Conservation (phyloP, 2,113 vertebrate genomes). For the Phyllostomus hastatus region DNA sequence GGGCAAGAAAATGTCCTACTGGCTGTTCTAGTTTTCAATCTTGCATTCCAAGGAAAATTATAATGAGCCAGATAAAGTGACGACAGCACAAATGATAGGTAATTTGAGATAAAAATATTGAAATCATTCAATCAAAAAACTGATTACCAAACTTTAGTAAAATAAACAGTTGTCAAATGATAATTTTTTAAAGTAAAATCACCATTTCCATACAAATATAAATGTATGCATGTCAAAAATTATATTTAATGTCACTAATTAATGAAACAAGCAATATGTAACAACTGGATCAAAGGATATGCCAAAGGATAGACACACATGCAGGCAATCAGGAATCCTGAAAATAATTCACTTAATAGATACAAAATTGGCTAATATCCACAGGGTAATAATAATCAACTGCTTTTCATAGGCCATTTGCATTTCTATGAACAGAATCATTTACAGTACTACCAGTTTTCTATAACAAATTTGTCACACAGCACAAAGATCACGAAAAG, state of each 20-base stretch:
- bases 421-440: background rate
- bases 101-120: background rate
- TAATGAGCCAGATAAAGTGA: background rate
- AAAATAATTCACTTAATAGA: background rate
- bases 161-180: background rate
- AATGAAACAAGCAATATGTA: background rate
- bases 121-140: background rate
- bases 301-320: background rate
- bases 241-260: background rate
- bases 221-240: background rate
- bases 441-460: background rate
- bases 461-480: background rate
- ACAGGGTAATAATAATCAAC: background rate
- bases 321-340: background rate
- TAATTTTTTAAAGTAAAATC: background rate
- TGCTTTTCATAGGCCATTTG: background rate
- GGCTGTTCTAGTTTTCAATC: background rate
- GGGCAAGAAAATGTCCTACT: background rate
- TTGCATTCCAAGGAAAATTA: background rate
- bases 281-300: background rate
- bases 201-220: background rate
- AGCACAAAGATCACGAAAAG: background rate
- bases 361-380: background rate
- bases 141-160: background rate
- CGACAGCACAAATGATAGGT: background rate